Evolutionary conservation across 2,888 invertebrate genomes (phyloP).

Genomic region (Callyntrura guangdongensis): DNA sequence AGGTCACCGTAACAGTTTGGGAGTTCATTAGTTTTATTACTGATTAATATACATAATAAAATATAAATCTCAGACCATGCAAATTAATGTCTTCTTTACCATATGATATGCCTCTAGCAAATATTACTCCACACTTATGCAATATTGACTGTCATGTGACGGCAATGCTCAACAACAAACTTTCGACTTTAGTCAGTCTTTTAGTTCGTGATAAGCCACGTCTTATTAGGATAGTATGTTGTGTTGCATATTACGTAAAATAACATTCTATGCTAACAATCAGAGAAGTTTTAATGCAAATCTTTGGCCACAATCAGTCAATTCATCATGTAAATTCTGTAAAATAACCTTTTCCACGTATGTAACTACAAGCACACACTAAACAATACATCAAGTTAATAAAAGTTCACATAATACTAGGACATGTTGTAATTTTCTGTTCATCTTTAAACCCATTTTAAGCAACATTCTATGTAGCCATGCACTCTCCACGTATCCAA

Average conservation of each 20-base stretch:
- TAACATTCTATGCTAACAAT: background rate
- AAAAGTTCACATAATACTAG: conserved; percentile 31
- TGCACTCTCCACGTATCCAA: conserved; percentile 14
- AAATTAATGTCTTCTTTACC: too few relatives aligned
- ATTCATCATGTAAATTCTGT: background rate
- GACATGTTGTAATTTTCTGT: background rate
- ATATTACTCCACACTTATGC: background rate
- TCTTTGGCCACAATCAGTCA: background rate
- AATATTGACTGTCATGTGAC: background rate
- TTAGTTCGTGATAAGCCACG: background rate
- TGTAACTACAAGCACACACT: background rate
- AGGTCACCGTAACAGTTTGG: background rate
- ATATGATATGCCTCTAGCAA: background rate
- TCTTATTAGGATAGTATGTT: background rate
- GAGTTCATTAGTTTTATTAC: too few relatives aligned
- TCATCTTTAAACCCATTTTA: background rate
- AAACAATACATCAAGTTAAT: background rate
- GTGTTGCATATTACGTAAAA: background rate
- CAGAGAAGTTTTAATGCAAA: conserved; percentile 6
- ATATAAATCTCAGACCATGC: too few relatives aligned
- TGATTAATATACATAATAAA: too few relatives aligned
- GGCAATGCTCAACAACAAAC: background rate
- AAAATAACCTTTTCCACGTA: conserved; percentile 10
- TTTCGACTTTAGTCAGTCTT: too few relatives aligned
- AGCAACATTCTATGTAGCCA: background rate